Percentiles rank a stretch among this genome's conserved stretches.
Conservation (phyloP, 2,888 invertebrate genomes). For the Biston stratarius region DNA sequence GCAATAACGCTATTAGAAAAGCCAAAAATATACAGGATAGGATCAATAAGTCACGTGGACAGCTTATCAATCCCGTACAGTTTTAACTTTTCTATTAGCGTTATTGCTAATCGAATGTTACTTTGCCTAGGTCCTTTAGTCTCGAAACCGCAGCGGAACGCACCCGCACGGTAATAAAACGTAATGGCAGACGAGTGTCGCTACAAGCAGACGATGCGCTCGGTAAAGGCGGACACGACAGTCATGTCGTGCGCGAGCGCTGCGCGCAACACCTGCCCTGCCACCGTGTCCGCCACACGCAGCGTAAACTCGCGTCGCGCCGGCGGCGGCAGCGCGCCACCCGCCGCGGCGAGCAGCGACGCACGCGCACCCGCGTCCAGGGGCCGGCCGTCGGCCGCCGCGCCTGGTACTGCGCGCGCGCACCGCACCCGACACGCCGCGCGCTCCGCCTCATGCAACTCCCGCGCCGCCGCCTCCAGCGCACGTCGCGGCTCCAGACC, state of each 20-base stretch:
- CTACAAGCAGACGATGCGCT: slow-evolving; percentile 78
- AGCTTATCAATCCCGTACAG: too few relatives aligned
- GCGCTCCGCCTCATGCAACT: slow-evolving; percentile 73
- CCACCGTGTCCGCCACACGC: slow-evolving; percentile 70
- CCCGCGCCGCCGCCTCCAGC: slow-evolving; percentile 74
- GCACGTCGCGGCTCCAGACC: slow-evolving; percentile 72
- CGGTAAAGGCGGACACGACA: slow-evolving; percentile 78
- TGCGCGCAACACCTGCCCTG: slow-evolving; percentile 77
- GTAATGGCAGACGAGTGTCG: slow-evolving; percentile 33
- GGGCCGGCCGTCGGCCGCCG: slow-evolving; percentile 59
- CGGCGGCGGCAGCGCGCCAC: slow-evolving; percentile 68
- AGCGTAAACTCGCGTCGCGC: slow-evolving; percentile 75
- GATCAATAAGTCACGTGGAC: too few relatives aligned
- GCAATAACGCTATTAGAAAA: too few relatives aligned
- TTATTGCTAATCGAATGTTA: too few relatives aligned
- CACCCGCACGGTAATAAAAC: background rate
- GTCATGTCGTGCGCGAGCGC: slow-evolving; percentile 75
- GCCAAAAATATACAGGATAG: too few relatives aligned
- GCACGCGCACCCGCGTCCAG: slow-evolving; percentile 70
- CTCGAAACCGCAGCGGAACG: background rate
- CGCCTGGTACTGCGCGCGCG: slow-evolving; percentile 70
- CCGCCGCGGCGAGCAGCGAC: slow-evolving; percentile 65
- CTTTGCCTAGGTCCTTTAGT: too few relatives aligned
- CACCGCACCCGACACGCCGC: slow-evolving; percentile 69
- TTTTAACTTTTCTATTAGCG: too few relatives aligned